Percentiles rank a stretch among this genome's conserved stretches.
Evolutionary conservation across 2,888 invertebrate species (phyloP).

Genomic region (Mellilla xanthometata): DNA sequence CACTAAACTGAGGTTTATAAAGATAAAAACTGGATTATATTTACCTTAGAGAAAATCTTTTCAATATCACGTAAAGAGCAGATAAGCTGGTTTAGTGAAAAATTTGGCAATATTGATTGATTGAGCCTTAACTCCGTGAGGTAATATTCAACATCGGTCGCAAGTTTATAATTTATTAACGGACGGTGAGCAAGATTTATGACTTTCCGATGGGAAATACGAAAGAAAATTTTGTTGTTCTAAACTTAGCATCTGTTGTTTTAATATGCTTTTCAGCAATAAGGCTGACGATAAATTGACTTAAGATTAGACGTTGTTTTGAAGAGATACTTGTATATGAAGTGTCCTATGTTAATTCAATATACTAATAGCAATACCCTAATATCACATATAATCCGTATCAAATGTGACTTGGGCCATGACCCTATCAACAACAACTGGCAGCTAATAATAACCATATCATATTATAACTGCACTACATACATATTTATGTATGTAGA

Average conservation of each 20-base stretch:
- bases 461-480: too few species aligned
- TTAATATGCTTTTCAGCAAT: slow-evolving; percentile 5
- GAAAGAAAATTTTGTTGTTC: slow-evolving; percentile 17
- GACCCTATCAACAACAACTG: too few species aligned
- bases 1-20: slow-evolving; percentile 11
- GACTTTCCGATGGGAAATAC: slow-evolving; percentile 18
- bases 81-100: slow-evolving; percentile 25
- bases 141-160: slow-evolving; percentile 25
- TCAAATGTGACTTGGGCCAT: too few species aligned
- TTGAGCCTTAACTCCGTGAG: slow-evolving; percentile 23
- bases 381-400: too few species aligned
- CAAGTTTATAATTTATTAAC: slow-evolving; percentile 26
- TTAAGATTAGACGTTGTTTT: too few species aligned
- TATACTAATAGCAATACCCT: too few species aligned
- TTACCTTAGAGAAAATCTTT: slow-evolving; percentile 20
- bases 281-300: slow-evolving; percentile 5
- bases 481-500: neutral
- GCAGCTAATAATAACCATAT: too few species aligned
- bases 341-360: too few species aligned
- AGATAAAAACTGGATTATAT: slow-evolving; percentile 14
- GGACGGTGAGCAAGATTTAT: slow-evolving; percentile 21
- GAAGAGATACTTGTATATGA: too few species aligned
- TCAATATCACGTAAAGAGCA: slow-evolving; percentile 19
- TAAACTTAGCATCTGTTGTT: slow-evolving; percentile 17
- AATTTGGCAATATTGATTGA: slow-evolving; percentile 26